phyloP scores from a whole-genome alignment of 1,140 invertebrate genomes.

The Leptonema lineaticorne region DNA sequence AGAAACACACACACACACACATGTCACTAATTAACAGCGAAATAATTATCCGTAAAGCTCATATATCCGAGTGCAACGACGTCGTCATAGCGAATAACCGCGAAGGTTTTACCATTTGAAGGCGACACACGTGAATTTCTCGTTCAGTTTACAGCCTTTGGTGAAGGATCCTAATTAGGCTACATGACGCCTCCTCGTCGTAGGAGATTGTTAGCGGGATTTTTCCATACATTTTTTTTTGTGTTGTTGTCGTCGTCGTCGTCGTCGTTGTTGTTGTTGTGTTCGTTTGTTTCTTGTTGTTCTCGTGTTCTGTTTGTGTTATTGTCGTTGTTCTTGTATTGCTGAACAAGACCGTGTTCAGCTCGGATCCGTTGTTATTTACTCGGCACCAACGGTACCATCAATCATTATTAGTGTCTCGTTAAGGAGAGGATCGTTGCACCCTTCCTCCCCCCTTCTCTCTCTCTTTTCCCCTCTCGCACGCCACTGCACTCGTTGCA shows the following conservation, averaged over 20 bases:
- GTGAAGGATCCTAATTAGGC: neutral
- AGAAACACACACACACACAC: too few relatives aligned
- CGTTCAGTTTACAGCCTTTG: neutral
- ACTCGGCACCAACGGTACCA: conserved; percentile 14
- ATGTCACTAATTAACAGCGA: conserved; percentile 10
- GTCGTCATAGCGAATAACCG: neutral
- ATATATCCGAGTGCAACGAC: neutral
- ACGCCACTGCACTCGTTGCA: too few relatives aligned
- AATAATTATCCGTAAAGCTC: conserved; percentile 7
- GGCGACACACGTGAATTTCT: neutral
- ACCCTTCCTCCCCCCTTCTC: too few relatives aligned
- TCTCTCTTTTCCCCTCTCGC: too few relatives aligned
- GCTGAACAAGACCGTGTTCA: too few relatives aligned
- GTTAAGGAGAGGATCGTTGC: conserved; percentile 24
- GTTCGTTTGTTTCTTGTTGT: neutral
- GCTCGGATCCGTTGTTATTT: too few relatives aligned
- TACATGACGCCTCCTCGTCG: neutral
- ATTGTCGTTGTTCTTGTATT: conserved; percentile 26
- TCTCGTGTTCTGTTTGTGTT: conserved; percentile 2
- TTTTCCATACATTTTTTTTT: neutral
- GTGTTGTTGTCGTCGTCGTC: neutral
- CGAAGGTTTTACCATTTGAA: neutral
- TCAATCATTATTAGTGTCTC: conserved; percentile 43
- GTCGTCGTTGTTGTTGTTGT: too few relatives aligned
- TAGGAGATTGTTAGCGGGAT: too few relatives aligned